A percentile compares a stretch with the other conserved stretches of the same genome.
Conservation (phyloP, 2,797 vertebrate species). For the Chrysocyon brachyurus region DNA sequence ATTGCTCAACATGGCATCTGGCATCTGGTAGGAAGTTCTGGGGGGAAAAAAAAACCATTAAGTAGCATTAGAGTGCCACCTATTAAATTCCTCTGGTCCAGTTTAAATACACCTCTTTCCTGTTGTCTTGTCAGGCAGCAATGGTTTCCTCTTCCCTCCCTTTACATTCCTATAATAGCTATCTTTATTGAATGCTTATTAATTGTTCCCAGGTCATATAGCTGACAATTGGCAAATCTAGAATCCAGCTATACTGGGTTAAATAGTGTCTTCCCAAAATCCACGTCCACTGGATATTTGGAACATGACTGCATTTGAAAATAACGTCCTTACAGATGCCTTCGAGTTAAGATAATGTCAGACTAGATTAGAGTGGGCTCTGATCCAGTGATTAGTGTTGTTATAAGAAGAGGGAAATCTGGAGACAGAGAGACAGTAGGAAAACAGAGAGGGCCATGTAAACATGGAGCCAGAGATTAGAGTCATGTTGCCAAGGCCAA, state of each 20-base stretch:
- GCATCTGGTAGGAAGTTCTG: neutral
- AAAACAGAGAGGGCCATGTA: neutral
- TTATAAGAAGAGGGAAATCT: neutral
- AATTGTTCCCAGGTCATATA: neutral
- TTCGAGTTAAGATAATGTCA: neutral
- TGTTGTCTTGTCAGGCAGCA: neutral
- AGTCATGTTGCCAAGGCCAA: neutral
- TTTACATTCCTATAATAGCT: neutral
- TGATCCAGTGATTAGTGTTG: neutral
- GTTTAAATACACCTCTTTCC: constrained; percentile 29
- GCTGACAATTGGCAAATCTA: constrained; percentile 8
- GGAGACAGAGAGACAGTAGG: neutral
- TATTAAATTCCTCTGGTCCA: constrained; percentile 21
- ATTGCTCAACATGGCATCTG: neutral
- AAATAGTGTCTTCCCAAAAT: constrained; percentile 26
- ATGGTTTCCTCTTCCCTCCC: neutral
- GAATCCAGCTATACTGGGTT: neutral
- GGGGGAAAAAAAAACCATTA: neutral
- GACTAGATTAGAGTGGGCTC: neutral
- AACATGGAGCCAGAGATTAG: neutral
- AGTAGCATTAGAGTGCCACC: neutral
- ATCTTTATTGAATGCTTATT: constrained; percentile 35
- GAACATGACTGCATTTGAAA: neutral
- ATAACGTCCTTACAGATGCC: neutral
- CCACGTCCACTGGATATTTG: neutral